Evolutionary conservation across 2,797 vertebrate genomes (phyloP), one percentile per base, ranked within the genome.

Genomic region (Squalus acanthias): DNA sequence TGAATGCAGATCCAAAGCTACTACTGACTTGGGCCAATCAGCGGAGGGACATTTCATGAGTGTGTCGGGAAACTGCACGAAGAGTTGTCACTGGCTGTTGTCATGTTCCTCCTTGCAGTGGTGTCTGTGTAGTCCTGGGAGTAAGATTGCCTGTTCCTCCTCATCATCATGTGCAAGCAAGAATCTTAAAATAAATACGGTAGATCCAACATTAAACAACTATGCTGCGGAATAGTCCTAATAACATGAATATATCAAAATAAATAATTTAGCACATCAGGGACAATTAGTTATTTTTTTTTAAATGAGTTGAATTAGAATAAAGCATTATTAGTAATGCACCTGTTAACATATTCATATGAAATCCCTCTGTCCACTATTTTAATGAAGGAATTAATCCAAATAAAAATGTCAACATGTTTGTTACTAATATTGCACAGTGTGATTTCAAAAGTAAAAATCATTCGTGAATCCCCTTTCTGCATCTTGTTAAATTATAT

Each of bases 191-290:
- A 82, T 39, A 82, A 5, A 17, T 67, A 50, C 0, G 0, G n/a
- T 93, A 69, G 46, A 46, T 85, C 82, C 0, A 92, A 92, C 15
- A 92, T n/a, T 92, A 92, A 93, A 67, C 22, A 46, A 69, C 65
- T 9, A 46, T 69, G 91, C 91, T 39, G 63, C 20, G 46, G 91
- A 22, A 69, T 93, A 69, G 33, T 8, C n/a, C 33, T 69, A 93
- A 93, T 93, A 67, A 46, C 63, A 93, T n/a, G n/a, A 67, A 69
- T 93, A 69, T 93, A 46, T 93, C 63, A 69, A 93, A 93, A 93
- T 93, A 93, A 93, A 93, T 93, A 93, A 93, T 93, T 93, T n/a
- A 93, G 12, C 20, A 24, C 20, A 69, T 69, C 22, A 46, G 91
- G 65, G 7, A 46, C 39, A 50, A 85, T 85, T 85, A 50, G 46